A percentile compares a stretch with the other conserved stretches of the same genome.
Conservation (phyloP, 1,140 invertebrate species). For the Meloidogyne floridensis region DNA sequence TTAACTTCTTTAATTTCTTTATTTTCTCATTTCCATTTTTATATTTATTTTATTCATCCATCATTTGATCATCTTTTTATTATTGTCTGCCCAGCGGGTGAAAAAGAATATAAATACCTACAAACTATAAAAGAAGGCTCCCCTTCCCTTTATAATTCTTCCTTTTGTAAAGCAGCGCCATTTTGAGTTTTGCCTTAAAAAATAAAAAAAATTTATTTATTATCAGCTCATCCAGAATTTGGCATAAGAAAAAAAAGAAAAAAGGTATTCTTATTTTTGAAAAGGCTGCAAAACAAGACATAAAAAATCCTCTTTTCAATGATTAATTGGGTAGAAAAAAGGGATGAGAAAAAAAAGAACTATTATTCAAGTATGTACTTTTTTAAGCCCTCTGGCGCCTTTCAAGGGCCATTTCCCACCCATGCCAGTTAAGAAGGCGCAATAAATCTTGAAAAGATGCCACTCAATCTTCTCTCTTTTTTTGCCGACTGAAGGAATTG, state of each 20-base stretch:
- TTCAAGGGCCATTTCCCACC: constrained; percentile 2
- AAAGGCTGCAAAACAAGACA: neutral
- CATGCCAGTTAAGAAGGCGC: neutral
- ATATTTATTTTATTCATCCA: neutral
- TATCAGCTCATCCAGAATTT: constrained; percentile 9
- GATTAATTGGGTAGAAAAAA: constrained; percentile 6
- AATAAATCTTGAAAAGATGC: constrained; percentile 1
- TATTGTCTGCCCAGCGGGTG: constrained; percentile 1
- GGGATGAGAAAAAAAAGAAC: neutral
- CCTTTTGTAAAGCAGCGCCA: neutral
- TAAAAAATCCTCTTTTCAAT: neutral
- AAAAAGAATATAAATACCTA: neutral
- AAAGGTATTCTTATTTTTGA: neutral
- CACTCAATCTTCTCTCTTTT: neutral
- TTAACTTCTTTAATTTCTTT: neutral
- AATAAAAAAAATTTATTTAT: neutral
- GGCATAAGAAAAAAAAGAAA: neutral
- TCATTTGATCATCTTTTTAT: neutral
- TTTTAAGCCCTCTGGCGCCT: constrained; percentile 1
- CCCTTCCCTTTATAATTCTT: neutral
- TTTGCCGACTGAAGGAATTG: constrained; percentile 5
- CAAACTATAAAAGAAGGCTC: neutral
- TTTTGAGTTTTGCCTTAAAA: neutral
- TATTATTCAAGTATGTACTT: constrained; percentile 9
- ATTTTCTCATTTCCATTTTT: constrained; percentile 3